Evolutionary conservation across 2,888 invertebrate genomes (phyloP), one percentile per base, ranked within the genome.

Genomic region (Pandemis cinnamomeana): DNA sequence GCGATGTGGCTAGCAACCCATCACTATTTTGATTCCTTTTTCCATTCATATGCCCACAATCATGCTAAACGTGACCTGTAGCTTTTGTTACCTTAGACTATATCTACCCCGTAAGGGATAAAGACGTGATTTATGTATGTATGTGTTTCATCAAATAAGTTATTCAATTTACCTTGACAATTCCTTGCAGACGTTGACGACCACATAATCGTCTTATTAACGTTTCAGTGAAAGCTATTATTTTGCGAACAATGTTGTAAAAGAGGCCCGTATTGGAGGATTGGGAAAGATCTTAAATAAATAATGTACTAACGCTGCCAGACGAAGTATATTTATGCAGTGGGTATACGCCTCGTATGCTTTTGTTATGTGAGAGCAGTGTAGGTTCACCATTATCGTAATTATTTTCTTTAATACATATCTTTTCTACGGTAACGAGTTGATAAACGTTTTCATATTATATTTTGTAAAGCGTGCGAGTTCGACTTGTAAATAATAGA

Each of bases 251-350:
- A 58, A 27, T 58, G 27, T 27, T n/a, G 27, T 58, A 58, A 58
- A 55, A 58, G 58, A 27, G 5, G 27, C 6, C 27, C 27, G 58
- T 58, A 58, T 58, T 27, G 58, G 58, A 58, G 58, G 20, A 58
- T 58, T 27, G 58, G 27, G 58, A 58, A 58, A 27, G 58, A 58
- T 58, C 58, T 58, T 58, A 58, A 58, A 58, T 58, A 58, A 58
- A 11, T 58, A 58, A 58, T 58, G 27, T 58, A 27, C 27, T 58
- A 58, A 58, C 58, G 27, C 58, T 58, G 27, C 58, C 58, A 58
- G 58, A 11, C 58, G 27, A 58, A 58, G 58, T 27, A 58, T 58
- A 58, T 58, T 53, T 53, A 55, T 55, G 55, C 55, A 55, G 55
- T 8, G 20, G 55, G 27, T 27, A 55, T 55, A 7, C 53, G 8